Evolutionary conservation across 2,888 invertebrate species (phyloP).

Genomic region (Agrochola litura): DNA sequence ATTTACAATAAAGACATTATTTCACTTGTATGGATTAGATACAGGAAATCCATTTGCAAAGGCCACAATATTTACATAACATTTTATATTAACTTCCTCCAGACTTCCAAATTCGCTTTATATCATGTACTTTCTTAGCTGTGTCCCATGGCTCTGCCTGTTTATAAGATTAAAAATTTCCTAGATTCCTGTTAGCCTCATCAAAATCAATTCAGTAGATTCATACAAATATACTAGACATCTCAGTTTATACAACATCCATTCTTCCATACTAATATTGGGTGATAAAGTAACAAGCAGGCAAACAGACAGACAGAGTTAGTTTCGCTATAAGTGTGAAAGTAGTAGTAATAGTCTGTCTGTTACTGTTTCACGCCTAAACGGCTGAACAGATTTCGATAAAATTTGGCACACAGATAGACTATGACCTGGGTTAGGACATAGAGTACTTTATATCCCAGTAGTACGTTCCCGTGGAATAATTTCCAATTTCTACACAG

Average conservation of each 20-base stretch:
- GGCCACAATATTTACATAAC: slow-evolving; percentile 36
- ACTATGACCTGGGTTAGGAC: neutral
- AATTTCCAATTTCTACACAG: neutral
- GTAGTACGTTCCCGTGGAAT: neutral
- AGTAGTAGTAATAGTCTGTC: neutral
- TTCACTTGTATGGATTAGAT: slow-evolving; percentile 3
- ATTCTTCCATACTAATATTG: neutral
- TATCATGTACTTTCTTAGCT: neutral
- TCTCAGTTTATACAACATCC: neutral
- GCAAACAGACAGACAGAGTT: neutral
- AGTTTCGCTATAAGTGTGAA: neutral
- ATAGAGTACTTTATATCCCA: neutral
- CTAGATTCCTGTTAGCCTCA: neutral
- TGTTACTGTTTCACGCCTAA: neutral
- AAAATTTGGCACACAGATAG: neutral
- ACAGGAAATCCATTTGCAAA: slow-evolving; percentile 31
- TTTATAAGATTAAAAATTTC: neutral
- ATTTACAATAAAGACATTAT: slow-evolving; percentile 21
- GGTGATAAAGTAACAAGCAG: no score
- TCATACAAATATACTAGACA: neutral
- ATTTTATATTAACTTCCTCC: slow-evolving; percentile 31
- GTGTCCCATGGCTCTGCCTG: neutral
- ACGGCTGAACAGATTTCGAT: neutral
- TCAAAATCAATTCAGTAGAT: slow-evolving; percentile 1
- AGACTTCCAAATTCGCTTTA: slow-evolving; percentile 14